phyloP scores from a whole-genome alignment of 2,113 vertebrate species.

The Gnathonemus longibarbis region DNA sequence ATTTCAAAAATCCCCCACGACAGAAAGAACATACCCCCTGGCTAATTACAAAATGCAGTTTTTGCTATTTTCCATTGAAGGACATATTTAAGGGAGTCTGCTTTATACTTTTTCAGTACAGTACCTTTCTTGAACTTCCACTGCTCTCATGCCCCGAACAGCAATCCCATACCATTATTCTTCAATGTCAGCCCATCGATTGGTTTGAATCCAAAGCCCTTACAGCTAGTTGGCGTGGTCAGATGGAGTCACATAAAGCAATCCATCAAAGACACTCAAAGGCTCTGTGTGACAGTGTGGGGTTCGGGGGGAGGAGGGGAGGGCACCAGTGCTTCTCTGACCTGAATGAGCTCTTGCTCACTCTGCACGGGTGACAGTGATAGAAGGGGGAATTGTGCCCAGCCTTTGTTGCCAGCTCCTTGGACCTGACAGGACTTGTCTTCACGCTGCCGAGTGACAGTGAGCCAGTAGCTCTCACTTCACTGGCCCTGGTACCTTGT shows the following conservation, averaged over 20 bases:
- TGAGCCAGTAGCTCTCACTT: not conserved
- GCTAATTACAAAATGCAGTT: constrained; percentile 5
- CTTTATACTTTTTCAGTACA: not conserved
- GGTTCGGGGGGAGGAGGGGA: constrained; percentile 16
- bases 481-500: not conserved
- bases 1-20: not conserved
- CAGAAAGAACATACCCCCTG: not conserved
- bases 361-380: not conserved
- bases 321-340: not conserved
- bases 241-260: constrained; percentile 66
- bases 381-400: not conserved
- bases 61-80: not conserved
- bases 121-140: not conserved
- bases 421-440: not conserved
- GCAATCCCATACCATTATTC: constrained; percentile 59
- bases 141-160: constrained; percentile 17
- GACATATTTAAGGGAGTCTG: not conserved
- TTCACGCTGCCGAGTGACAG: not conserved
- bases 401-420: not conserved
- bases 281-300: constrained; percentile 58
- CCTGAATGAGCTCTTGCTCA: not conserved
- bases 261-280: constrained; percentile 66
- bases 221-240: constrained; percentile 61
- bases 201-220: constrained; percentile 65
- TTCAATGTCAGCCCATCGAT: constrained; percentile 67